Conservation (phyloP, 2,113 vertebrate species). For the Cryptomyrus ogoouensis region DNA sequence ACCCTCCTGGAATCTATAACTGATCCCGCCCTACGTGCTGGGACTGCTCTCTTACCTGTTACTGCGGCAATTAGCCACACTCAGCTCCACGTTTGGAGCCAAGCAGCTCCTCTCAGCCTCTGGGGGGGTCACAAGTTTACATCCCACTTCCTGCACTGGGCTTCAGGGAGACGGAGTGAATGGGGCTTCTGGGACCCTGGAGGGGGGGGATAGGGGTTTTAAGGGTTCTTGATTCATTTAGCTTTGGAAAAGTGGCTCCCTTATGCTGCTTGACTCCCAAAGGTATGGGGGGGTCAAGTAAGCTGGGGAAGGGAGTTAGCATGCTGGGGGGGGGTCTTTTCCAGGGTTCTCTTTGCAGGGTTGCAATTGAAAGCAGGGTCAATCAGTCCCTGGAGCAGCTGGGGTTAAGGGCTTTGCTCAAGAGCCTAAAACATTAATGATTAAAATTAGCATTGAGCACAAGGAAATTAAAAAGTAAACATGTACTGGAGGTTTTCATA, state of each 20-base stretch:
- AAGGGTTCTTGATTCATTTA: slow-evolving; percentile 22
- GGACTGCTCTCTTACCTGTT: slow-evolving; percentile 13
- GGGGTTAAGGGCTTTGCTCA: neutral
- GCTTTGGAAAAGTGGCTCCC: slow-evolving; percentile 14
- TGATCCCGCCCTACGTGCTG: neutral
- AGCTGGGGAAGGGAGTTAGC: neutral
- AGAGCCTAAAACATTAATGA: neutral
- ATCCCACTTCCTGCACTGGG: neutral
- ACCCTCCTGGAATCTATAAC: slow-evolving; percentile 10
- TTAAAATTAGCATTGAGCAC: neutral
- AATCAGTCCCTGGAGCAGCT: neutral
- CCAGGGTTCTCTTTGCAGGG: neutral
- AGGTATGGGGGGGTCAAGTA: neutral
- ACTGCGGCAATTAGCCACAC: slow-evolving; percentile 14
- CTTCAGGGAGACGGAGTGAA: neutral
- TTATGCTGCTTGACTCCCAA: neutral
- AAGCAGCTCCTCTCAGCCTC: neutral
- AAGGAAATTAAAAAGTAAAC: neutral
- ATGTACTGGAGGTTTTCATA: neutral
- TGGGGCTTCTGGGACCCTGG: neutral
- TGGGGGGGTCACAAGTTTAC: slow-evolving; percentile 1
- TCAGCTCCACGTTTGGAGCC: neutral
- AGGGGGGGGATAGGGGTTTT: neutral
- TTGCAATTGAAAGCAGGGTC: neutral
- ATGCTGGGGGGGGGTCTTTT: neutral